Base-by-base conservation (phyloP, 2,797 vertebrate genomes). In the Coregonus sp. region DNA sequence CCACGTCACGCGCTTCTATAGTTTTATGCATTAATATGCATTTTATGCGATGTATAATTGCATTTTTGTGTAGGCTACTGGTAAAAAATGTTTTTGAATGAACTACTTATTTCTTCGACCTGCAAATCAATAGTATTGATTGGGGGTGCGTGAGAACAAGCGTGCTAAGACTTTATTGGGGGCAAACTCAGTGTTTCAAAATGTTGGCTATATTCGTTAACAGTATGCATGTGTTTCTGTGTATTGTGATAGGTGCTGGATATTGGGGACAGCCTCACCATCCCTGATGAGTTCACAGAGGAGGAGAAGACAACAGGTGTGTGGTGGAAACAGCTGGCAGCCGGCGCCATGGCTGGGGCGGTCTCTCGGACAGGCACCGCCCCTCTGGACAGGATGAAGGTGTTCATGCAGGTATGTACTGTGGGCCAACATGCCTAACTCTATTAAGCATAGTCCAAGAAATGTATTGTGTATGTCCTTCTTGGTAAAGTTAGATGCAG, bases 211-310 rank as follows among this genome's bases (percentile, higher is more conserved):
- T 15, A 63, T 66, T 11, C 20, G 63, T 29, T 25, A 25, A 31
- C 29, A 7, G 59, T 63, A 12, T 65, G 4, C 29, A 15, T 66
- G 63, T 54, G 52, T 54, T 12, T 54, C 12, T 54, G 52, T 66
- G 63, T 70, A n/a, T 78, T 54, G 72, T 63, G 67, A 11, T 83
- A 98, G 97, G 96, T 97, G 35, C 91, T 99, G 91, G 97, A 98
- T 88, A 97, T 98, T 66, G 97, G 97, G 3, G 96, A 99, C 79
- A 97, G 96, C 81, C 90, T 98, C 77, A 87, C 95, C 77, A 95
- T 98, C 84, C 97, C 97, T 4, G 97, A 98, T 86, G 97, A 98
- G 83, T 99, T 98, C 91, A 98, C 97, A 0, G 96, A 97, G 80
- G 96, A 99, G 76, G 97, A 98, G 90, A 97, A 95, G 29, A 96